Evolutionary conservation across 2,888 invertebrate genomes (phyloP).

Genomic region (Spisula subtruncata): DNA sequence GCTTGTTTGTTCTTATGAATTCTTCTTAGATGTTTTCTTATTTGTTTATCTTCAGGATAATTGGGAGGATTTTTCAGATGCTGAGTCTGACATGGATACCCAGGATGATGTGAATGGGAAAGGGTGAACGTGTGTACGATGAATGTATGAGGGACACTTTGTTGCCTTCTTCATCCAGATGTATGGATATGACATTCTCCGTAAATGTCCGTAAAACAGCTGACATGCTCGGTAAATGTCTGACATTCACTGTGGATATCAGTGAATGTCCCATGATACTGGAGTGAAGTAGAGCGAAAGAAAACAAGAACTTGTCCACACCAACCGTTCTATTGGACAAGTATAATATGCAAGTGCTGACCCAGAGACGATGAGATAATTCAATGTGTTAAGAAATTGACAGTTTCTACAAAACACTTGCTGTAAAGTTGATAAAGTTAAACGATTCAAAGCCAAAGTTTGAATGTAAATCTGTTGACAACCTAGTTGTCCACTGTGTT

Average conservation of each 20-base stretch:
- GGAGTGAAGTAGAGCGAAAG: neutral
- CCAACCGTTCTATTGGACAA: neutral
- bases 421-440: neutral
- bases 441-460: neutral
- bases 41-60: constrained; percentile 74
- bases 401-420: neutral
- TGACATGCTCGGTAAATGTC: constrained; percentile 8
- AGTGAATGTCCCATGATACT: neutral
- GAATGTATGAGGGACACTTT: neutral
- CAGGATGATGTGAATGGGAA: constrained; percentile 69
- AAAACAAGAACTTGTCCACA: neutral
- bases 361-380: neutral
- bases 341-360: neutral
- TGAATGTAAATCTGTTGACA: neutral
- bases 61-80: constrained; percentile 77
- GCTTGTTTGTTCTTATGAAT: too few species aligned
- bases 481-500: neutral
- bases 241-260: neutral
- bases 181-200: neutral
- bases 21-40: too few species aligned
- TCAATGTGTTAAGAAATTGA: neutral
- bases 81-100: constrained; percentile 65
- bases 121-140: constrained; percentile 44
- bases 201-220: neutral
- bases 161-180: constrained; percentile 14